phyloP scores from a whole-genome alignment of 2,888 invertebrate species.

The Tetheella fluctuosa region DNA sequence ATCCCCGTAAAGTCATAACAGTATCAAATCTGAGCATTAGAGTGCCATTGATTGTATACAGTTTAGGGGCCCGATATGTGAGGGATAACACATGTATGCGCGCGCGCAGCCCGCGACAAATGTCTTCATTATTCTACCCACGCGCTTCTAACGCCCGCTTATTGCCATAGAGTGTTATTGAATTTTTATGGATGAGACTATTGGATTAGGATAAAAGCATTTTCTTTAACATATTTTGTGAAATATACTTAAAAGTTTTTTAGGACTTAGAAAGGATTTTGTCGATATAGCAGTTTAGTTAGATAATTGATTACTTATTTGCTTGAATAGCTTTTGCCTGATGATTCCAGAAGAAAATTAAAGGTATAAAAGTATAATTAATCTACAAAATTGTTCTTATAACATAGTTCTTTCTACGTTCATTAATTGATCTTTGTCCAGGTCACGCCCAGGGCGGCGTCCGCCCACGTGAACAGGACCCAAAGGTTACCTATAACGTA shows the following conservation, averaged over 20 bases:
- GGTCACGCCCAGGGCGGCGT: constrained; percentile 59
- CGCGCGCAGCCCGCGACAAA: constrained; percentile 53
- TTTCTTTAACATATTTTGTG: neutral
- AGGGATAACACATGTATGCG: constrained; percentile 49
- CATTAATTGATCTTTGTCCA: constrained; percentile 42
- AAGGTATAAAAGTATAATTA: no score
- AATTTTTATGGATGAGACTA: constrained; percentile 25
- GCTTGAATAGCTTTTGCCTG: neutral
- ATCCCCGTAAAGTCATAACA: constrained; percentile 10
- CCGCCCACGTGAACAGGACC: constrained; percentile 49
- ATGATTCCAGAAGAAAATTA: no score
- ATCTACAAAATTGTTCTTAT: no score
- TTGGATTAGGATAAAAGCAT: neutral
- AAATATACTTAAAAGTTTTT: neutral
- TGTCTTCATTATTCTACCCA: constrained; percentile 76
- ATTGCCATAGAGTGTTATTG: constrained; percentile 33
- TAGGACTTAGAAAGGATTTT: neutral
- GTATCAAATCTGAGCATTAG: constrained; percentile 11
- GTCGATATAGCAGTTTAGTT: no score
- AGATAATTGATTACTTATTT: no score
- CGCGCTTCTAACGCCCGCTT: constrained; percentile 45
- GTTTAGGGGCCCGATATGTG: constrained; percentile 22
- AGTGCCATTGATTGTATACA: constrained; percentile 9
- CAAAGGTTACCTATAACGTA: constrained; percentile 57
- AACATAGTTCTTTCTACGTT: no score